Base-by-base conservation (phyloP, 2,888 invertebrate species). In the Colletes collaris region DNA sequence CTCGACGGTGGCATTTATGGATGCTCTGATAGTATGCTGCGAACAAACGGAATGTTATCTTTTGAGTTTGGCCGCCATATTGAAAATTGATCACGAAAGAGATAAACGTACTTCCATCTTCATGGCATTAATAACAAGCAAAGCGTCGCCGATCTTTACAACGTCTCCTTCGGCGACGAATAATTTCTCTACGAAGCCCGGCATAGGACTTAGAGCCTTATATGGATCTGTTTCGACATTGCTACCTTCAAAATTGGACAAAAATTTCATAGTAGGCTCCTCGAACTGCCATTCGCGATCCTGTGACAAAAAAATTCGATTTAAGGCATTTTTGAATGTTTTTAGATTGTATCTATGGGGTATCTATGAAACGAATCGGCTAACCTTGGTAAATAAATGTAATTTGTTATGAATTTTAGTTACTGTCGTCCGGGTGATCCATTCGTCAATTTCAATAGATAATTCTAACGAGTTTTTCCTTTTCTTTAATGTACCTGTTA, bases 111-210 rank as follows among this genome's bases (percentile, higher is more conserved):
- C 95, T 94, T 99, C 99, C 99, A 99, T 99, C 94, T 99, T 99
- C 99, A 99, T 99, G 0, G 99, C 99, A 83, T 99, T 98, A 91
- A 99, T 96, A 59, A 99, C 97, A 79, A 99, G 96, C 3, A 99
- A 94, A 0, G 97, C 96, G 91, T 99, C 98, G 0, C 99, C 99
- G 91, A 96, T 95, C 82, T 96, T 95, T 4, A 99, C 98, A 89
- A 92, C 85, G 88, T 98, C 97, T 0, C 98, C 99, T 37, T 95
- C 94, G 78, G 95, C 95, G 2, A 99, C 98, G 27, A 97, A 94
- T 64, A 99, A 94, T 92, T 97, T 98, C 90, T 99, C 99, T 56
- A 99, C 94, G 16, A 99, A 95, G 1, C 99, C 99, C 0, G 99
- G 99, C 96, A 99, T 99, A 10, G 99, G 99, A 6, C 99, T 97